Base-by-base conservation (phyloP, 2,888 invertebrate genomes). In the Dynastes hyllus region DNA sequence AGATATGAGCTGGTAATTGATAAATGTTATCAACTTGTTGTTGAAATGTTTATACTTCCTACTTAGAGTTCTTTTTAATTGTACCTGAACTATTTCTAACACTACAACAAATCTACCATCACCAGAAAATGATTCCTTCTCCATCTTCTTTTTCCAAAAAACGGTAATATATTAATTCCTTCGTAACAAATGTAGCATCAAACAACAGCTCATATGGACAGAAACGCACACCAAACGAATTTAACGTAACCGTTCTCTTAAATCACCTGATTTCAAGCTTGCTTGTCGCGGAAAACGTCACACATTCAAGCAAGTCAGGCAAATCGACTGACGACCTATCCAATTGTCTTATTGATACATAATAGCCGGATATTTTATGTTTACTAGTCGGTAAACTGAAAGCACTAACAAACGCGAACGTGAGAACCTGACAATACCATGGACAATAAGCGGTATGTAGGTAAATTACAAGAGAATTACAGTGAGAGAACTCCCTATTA, bases 331-430 rank as follows among this genome's bases (percentile, higher is more conserved):
- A 75, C 61, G 45, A 61, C 73, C 45, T 45, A 13, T 75, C 40
- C 61, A 50, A 75, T 75, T 75, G 73, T 75, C 73, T 75, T 75
- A 75, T 75, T 75, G 73, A 75, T 75, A 75, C 73, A 75, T 75
- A 75, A 75, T 75, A 45, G 45, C 73, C 73, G 73, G 73, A 75
- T 75, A 75, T 63, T 75, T 75, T 75, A 61, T 75, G 61, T 75
- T 75, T 75, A 75, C 61, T 22, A 13, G 50, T 8, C 61, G 73
- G 73, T 75, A 63, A 75, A 75, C 50, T 75, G 73, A 75, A 75
- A 75, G 73, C 45, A 63, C 45, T n/a, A 75, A 75, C 45, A 22
- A 75, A 75, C 27, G 61, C 73, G 63, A 61, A 75, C 73, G 73
- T 75, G 73, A 63, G 73, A 75, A 75, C 61, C 73, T 37, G 53